Conservation (phyloP, 2,797 vertebrate species). For the Sebastes vulpes region DNA sequence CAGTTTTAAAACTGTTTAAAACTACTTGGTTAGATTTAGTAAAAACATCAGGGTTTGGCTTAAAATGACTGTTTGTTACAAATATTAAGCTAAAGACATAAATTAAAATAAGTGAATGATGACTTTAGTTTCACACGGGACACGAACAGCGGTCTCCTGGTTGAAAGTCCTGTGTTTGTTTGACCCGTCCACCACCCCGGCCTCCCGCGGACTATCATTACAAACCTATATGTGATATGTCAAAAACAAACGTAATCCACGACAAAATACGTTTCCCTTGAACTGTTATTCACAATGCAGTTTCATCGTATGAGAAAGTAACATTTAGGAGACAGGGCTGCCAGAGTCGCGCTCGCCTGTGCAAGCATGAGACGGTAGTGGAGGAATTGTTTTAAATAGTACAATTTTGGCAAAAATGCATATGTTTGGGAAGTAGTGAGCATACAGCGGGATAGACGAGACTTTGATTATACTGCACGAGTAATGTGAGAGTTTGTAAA, state of each 20-base stretch:
- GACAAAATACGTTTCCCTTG: too few species aligned
- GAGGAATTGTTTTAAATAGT: not conserved
- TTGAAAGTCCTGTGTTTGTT: not conserved
- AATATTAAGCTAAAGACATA: not conserved
- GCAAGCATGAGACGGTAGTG: too few species aligned
- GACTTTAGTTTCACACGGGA: not conserved
- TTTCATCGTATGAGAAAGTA: too few species aligned
- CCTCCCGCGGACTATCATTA: not conserved
- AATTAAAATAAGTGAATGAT: not conserved
- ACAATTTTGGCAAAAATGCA: not conserved
- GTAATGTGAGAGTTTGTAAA: not conserved
- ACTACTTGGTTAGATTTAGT: too few species aligned
- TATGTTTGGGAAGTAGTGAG: not conserved
- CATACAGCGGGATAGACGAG: not conserved
- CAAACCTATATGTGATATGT: not conserved
- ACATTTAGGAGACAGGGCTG: too few species aligned
- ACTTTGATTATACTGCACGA: too few species aligned
- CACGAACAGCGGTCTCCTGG: not conserved
- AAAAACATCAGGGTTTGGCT: too few species aligned
- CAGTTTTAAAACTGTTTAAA: too few species aligned
- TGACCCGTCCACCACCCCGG: rapidly evolving
- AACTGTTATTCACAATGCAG: too few species aligned
- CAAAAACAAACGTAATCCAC: too few species aligned
- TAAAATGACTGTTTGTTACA: not conserved
- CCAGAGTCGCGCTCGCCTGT: rapidly evolving